phyloP scores from a whole-genome alignment of 1,140 invertebrate species.

The Euura lappo region DNA sequence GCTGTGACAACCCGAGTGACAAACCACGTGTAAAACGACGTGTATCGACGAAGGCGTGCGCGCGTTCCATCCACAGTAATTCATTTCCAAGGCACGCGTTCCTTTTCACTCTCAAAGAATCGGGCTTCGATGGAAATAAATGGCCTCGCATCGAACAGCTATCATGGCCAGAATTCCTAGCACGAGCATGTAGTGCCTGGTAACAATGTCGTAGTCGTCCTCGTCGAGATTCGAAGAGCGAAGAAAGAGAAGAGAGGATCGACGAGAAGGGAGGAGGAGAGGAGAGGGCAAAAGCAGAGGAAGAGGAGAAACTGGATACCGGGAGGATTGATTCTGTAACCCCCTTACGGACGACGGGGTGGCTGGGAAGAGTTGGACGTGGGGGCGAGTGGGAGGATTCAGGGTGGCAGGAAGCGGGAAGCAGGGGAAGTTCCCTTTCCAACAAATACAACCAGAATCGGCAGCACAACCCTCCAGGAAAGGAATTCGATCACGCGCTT shows the following conservation, averaged over 20 bases:
- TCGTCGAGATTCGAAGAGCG: conserved; percentile 1
- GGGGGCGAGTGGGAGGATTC: neutral
- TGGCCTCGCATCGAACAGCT: conserved; percentile 6
- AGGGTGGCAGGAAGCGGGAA: neutral
- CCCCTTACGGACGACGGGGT: neutral
- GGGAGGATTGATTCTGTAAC: conserved; percentile 13
- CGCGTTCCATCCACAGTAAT: neutral
- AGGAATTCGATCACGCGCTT: conserved; percentile 16
- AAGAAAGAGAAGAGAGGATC: neutral
- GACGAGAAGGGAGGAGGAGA: neutral
- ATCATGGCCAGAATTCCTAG: conserved; percentile 15
- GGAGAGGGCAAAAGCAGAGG: neutral
- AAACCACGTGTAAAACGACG: conserved; percentile 4
- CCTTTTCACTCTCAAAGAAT: conserved; percentile 12
- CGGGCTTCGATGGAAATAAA: conserved; percentile 10
- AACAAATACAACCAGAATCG: conserved; percentile 8
- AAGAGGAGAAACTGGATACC: neutral
- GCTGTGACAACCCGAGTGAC: neutral
- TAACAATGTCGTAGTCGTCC: conserved; percentile 13
- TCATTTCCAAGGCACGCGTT: conserved; percentile 4
- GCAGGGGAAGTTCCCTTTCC: conserved; percentile 3
- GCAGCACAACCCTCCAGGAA: conserved; percentile 11
- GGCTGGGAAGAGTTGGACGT: neutral
- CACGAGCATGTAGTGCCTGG: conserved; percentile 10
- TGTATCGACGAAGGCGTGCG: neutral